Percentiles rank a stretch among this genome's conserved stretches.
These are phyloP conservation scores for Rutilus rutilus DNA, from an alignment of 2,113 vertebrate species.

Conservation along the genomic window DNA sequence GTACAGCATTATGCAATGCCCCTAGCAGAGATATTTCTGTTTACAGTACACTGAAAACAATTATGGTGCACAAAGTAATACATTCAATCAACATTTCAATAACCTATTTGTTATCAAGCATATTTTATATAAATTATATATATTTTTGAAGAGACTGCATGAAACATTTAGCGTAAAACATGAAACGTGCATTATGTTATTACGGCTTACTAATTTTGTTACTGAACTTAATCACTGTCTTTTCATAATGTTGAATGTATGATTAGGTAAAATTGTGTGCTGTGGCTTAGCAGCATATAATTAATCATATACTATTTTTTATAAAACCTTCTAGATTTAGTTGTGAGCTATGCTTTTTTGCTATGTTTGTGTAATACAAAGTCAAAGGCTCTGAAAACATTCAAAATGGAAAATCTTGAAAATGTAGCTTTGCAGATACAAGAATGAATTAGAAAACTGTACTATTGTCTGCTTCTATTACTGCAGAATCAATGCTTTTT, in stretches of 20 bases:
- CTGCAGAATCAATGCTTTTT: background rate
- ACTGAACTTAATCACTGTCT: background rate
- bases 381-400: constrained; percentile 7
- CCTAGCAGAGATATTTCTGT: background rate
- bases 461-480: background rate
- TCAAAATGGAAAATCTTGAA: background rate
- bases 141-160: background rate
- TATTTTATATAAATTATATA: background rate
- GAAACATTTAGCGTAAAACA: too few species aligned
- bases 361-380: background rate
- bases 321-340: background rate
- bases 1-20: constrained; percentile 26
- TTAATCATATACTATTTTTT: background rate
- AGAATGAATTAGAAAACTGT: background rate
- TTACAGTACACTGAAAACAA: background rate
- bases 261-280: background rate
- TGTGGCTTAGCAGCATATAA: background rate
- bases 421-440: background rate
- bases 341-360: background rate
- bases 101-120: background rate
- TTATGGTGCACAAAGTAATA: background rate
- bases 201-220: too few species aligned
- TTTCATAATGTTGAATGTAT: background rate
- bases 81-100: constrained; percentile 5
- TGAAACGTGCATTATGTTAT: too few species aligned